Base-by-base conservation (phyloP, 2,113 vertebrate genomes). In the Oreotrochilus melanogaster region DNA sequence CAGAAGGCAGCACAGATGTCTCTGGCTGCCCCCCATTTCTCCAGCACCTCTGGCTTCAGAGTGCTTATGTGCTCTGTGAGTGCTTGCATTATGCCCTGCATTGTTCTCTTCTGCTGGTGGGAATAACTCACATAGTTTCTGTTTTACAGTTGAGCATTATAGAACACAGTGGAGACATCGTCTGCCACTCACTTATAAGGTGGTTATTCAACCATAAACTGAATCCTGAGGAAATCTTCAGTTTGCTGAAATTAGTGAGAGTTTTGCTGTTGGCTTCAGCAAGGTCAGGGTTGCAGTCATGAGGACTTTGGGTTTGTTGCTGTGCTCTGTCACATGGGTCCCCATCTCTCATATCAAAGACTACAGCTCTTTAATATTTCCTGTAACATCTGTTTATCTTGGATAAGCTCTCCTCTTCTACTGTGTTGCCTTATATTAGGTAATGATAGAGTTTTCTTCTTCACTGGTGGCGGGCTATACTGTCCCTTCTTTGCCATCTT, bases 41-140 rank as follows among this genome's bases (percentile, higher is more conserved):
- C n/a, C 45, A 80, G 28, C 14, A 69, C 27, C 17, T 60, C 28
- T 10, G 2, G 5, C 75, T 30, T 91, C 72, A 73, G 28, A 66
- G 28, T 30, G 15, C 31, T 17, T 70, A 10, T 48, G 37, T 58
- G 45, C 10, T 56, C 2, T 48, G 33, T 1, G 7, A 43, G 30
- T 1, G 0, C 28, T 85, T 0, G 0, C 6, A 2, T 18, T 56
- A 71, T 42, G 37, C 16, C 9, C 69, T 43, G 7, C 5, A 5
- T 18, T 81, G 14, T 22, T 75, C 14, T 60, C 19, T 64, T 24
- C 65, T 79, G 16, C n/a, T 85, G 27, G 56, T 1, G 1, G 14
- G 9, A 4, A 35, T 31, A 79, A 73, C 30, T 72, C 23, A 18
- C 2, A 0, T 30, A 60, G 8, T 39, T 72, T 75, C 30, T 85